phyloP scores from a whole-genome alignment of 1,140 invertebrate species.

The Panagrolaimus sp. region DNA sequence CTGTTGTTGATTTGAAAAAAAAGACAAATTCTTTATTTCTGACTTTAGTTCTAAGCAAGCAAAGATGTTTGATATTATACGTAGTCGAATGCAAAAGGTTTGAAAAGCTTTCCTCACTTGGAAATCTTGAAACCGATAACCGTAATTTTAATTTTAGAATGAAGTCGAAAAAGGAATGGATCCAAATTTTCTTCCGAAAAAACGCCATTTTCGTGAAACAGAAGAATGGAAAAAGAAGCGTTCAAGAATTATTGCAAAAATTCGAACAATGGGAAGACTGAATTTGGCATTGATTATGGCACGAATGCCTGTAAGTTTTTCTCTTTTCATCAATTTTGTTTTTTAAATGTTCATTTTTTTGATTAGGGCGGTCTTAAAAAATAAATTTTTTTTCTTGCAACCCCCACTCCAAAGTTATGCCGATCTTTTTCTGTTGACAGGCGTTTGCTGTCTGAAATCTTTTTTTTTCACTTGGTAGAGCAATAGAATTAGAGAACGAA shows the following conservation, averaged over 20 bases:
- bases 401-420: too few relatives aligned
- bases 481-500: too few relatives aligned
- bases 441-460: too few relatives aligned
- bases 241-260: constrained; percentile 50
- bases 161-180: constrained; percentile 32
- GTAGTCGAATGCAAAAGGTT: constrained; percentile 14
- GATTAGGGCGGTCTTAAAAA: too few relatives aligned
- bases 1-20: not conserved
- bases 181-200: constrained; percentile 20
- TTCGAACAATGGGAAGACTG: constrained; percentile 51
- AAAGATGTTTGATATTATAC: constrained; percentile 16
- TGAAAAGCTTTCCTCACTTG: not conserved
- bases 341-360: too few relatives aligned
- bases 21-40: not conserved
- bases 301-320: constrained; percentile 52
- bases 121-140: constrained; percentile 10
- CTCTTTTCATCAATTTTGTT: too few relatives aligned
- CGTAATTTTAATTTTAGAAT: constrained; percentile 21
- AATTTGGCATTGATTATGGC: constrained; percentile 53
- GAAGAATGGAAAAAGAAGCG: constrained; percentile 58
- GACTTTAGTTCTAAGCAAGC: not conserved
- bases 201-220: constrained; percentile 48
- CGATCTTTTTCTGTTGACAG: too few relatives aligned
- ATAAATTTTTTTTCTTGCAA: constrained; percentile 14
- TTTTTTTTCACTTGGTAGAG: too few relatives aligned